Evolutionary conservation across 2,797 vertebrate species (phyloP), one percentile per base, ranked within the genome.

Genomic region (Setipinna tenuifilis): DNA sequence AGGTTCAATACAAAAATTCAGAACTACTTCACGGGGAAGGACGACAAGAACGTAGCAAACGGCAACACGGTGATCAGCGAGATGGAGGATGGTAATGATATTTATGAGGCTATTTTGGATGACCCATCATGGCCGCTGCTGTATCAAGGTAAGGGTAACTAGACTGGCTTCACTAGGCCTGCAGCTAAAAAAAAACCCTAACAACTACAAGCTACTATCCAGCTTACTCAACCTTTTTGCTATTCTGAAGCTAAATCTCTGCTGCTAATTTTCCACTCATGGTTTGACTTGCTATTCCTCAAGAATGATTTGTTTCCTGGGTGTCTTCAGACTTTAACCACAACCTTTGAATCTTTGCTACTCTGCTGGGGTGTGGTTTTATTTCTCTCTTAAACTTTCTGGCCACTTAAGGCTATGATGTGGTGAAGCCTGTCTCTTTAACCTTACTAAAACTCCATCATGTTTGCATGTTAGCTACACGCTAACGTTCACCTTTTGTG

Each of bases 121-220:
- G 97, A 97, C 90, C 96, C 96, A 75, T 95, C 96, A 85, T 85
- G 96, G 92, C 97, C 96, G 84, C 95, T 97, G 87, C 93, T 97
- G 71, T 87, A 92, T 89, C 92, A 92, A 97, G 96, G 97, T 97
- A 96, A 97, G 96, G 96, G 94, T 97, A 96, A 97, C 95, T 96
- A 97, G 96, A 97, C 96, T 96, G 96, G 96, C 81, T 91, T 88
- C 84, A 84, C 62, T 54, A 78, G 21, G 71, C 83, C 65, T 71
- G 65, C 68, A 35, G 68, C 68, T 54, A 54, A 9, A 54, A 54
- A 9, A 54, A 35, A 71, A 16, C 68, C 4, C 68, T 35, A 75
- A 75, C 68, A 35, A 75, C 68, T 17, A 35, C 31, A 35, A 17
- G 68, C 68, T 75, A 31, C 16, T 14, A 75, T 75, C 6, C 68